These are phyloP conservation scores for Chionoecetes opilio DNA, from an alignment of 1,140 invertebrate genomes.

Conservation along the genomic window DNA sequence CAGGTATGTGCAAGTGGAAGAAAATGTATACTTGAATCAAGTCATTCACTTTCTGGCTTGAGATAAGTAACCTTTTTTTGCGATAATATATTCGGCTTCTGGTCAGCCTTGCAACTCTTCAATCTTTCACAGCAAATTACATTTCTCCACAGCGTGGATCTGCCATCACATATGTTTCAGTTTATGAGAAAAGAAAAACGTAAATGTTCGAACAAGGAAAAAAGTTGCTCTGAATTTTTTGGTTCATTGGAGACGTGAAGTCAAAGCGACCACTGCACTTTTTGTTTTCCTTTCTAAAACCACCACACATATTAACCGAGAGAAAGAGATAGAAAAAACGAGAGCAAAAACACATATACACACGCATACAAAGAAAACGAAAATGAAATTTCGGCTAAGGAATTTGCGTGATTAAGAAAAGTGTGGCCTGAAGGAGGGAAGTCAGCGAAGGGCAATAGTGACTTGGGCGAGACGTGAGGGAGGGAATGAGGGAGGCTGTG, in stretches of 20 bases:
- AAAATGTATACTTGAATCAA: not conserved
- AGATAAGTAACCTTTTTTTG: too few species aligned
- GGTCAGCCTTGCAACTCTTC: not conserved
- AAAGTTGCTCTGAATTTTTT: not conserved
- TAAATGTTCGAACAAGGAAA: not conserved
- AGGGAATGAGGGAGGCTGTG: not conserved
- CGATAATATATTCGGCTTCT: not conserved
- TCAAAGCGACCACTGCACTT: not conserved
- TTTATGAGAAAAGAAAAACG: not conserved
- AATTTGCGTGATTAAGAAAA: slow-evolving; percentile 17
- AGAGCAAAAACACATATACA: too few species aligned
- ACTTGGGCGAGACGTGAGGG: too few species aligned
- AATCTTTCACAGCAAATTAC: not conserved
- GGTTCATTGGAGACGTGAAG: not conserved
- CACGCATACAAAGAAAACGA: not conserved
- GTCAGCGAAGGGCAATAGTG: too few species aligned
- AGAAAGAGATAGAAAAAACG: too few species aligned
- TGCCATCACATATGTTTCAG: not conserved
- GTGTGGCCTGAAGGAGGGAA: not conserved
- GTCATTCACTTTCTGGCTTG: not conserved
- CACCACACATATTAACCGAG: not conserved
- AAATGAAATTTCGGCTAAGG: not conserved
- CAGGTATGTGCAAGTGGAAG: not conserved
- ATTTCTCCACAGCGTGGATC: not conserved
- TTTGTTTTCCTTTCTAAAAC: too few species aligned